Evolutionary conservation across 2,888 invertebrate genomes (phyloP).

Genomic region (Eupithecia exiguata): DNA sequence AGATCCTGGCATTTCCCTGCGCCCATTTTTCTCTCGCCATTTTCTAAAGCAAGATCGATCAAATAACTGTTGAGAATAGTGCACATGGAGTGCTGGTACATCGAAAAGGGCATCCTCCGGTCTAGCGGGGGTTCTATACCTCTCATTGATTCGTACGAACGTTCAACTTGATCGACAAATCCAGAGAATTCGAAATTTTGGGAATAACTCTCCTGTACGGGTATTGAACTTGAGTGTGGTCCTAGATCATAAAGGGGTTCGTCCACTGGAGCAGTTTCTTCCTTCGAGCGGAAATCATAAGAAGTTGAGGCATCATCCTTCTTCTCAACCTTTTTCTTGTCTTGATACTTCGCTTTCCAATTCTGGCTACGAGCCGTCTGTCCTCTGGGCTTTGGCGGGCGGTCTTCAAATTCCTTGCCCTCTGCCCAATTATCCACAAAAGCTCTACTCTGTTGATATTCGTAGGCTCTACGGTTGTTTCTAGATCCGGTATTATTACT

Average conservation of each 20-base stretch:
- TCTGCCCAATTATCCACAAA: too few species aligned
- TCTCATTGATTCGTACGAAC: constrained; percentile 42
- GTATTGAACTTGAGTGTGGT: constrained; percentile 44
- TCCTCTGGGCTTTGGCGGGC: too few species aligned
- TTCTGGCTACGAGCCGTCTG: too few species aligned
- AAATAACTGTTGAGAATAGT: constrained; percentile 41
- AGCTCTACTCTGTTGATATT: too few species aligned
- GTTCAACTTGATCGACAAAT: constrained; percentile 42
- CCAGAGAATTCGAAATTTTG: constrained; percentile 47
- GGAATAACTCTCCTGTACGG: constrained; percentile 43
- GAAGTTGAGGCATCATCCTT: constrained; percentile 33
- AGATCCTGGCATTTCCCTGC: constrained; percentile 37
- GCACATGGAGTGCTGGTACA: constrained; percentile 48
- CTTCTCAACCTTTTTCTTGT: constrained; percentile 29
- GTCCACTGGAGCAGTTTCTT: constrained; percentile 45
- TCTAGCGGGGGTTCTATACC: constrained; percentile 45
- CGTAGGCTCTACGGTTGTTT: too few species aligned
- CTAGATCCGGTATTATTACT: too few species aligned
- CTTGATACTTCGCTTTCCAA: constrained; percentile 23
- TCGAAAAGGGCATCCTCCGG: constrained; percentile 41
- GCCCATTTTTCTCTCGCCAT: constrained; percentile 41
- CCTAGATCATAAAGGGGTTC: constrained; percentile 49
- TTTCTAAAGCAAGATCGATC: constrained; percentile 35
- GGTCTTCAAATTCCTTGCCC: too few species aligned
- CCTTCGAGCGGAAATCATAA: constrained; percentile 38